Base-by-base conservation (phyloP, 1,140 invertebrate species). In the Mizuhopecten yessoensis region DNA sequence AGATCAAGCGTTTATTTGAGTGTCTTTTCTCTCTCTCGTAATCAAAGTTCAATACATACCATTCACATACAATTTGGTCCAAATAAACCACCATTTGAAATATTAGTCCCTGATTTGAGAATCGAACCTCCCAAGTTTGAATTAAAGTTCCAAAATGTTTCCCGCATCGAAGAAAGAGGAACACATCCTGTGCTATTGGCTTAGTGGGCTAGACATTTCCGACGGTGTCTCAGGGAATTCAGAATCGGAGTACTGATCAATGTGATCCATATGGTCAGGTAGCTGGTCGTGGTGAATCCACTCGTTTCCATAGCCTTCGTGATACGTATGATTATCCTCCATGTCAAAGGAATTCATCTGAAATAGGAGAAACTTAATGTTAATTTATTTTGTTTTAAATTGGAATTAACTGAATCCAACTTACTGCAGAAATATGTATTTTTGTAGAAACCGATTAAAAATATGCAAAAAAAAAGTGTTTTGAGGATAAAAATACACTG, bases 181-280 rank as follows among this genome's bases (percentile, higher is more conserved):
- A 34, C 42, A 90, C 36, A 34, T 90, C 86, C 36, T 86, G 57
- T 49, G 86, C 95, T 95, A 96, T 91, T 96, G 96, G 87, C 96
- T 96, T 88, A 96, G 94, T 33, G 96, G 96, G 92, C 96, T 96
- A 13, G 96, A 96, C 90, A 96, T 93, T 92, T 96, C 96, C 9
- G 96, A 96, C 23, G 96, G 96, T n/a, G 95, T 95, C 34, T 95
- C 96, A 9, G 95, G 94, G 87, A 95, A 95, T 87, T 96, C 96
- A 1, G 96, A 95, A 87, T 96, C 91, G 88, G 96, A 96, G 87
- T 95, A 96, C 33, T 90, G 91, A 49, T 94, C 91, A 93, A 91
- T 87, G 90, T 91, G 87, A 7, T 87, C 75, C 75, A 90, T n/a
- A 57, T 90, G 87, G 3, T 93, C 90, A 34, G 90, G 91, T 5